Evolutionary conservation across 2,888 invertebrate genomes (phyloP), one percentile per base, ranked within the genome.

Genomic region (Pedicia rivosa): DNA sequence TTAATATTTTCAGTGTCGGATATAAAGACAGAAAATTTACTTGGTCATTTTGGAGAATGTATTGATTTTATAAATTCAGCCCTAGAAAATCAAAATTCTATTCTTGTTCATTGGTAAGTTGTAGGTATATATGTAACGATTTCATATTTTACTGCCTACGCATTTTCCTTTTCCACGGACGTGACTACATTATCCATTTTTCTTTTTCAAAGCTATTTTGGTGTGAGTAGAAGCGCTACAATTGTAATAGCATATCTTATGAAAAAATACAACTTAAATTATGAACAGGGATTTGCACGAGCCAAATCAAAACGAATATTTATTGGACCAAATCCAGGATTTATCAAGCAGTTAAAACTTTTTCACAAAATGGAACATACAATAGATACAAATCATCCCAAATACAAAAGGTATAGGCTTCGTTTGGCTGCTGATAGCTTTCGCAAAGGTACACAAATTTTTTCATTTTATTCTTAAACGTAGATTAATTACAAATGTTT

Each of bases 151-250:
- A 20, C 8, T 20, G 20, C 20, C 8, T 20, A 6, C 8, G 8
- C 8, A 19, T 17, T 17, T 19, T 17, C 17, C 16, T 10, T 29
- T 19, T n/a, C 35, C 35, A 14, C 15, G 7, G 8, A 8, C 8
- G 15, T 4, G 12, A 26, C 15, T 36, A 16, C n/a, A n/a, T n/a
- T n/a, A n/a, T n/a, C n/a, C n/a, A n/a, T n/a, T n/a, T 37, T 29
- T 14, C 36, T 13, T 26, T 16, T 35, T 42, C 43, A 27, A 56
- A 83, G 82, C 59, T 86, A 86, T 55, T 90, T 79, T 50, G 92
- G 92, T 10, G 79, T 90, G 3, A 92, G 91, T 1, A 70, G 92
- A 37, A 91, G 91, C 55, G 83, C 88, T 0, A 78, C 90, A 0
- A 67, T 90, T 3, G 80, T 90, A 1, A 77, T 88, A 39, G 88